These are phyloP conservation scores for Tricholaema leucomelas DNA, from an alignment of 2,113 vertebrate genomes.

Conservation along the genomic window DNA sequence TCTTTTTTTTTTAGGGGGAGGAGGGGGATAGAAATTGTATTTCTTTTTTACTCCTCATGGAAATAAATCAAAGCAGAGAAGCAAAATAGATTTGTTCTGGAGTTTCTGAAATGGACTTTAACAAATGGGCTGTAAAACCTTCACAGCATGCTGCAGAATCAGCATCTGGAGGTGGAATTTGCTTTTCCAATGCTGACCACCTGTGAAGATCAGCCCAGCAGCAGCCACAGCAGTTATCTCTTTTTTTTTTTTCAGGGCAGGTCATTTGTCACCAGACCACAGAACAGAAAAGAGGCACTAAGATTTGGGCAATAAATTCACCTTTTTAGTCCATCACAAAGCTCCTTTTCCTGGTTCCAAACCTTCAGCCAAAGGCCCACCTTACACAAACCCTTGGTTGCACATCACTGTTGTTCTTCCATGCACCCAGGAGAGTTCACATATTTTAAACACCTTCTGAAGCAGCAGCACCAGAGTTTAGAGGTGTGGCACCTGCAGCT, in stretches of 20 bases:
- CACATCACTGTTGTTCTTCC: accelerated
- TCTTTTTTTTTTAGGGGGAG: not conserved
- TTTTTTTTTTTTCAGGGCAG: not conserved
- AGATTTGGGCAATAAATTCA: not conserved
- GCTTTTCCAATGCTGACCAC: not conserved
- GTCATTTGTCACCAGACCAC: not conserved
- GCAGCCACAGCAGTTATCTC: not conserved
- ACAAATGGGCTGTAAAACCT: not conserved
- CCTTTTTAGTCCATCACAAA: not conserved
- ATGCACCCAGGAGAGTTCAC: not conserved
- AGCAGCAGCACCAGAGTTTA: too few relatives aligned
- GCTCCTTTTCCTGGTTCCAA: not conserved
- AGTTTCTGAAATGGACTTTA: not conserved
- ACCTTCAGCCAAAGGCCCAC: accelerated
- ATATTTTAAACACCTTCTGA: not conserved
- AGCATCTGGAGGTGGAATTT: not conserved
- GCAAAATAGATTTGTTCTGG: not conserved
- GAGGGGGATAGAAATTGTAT: not conserved
- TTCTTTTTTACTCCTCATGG: not conserved
- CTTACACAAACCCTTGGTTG: accelerated
- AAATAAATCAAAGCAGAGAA: not conserved
- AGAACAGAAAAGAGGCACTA: not conserved
- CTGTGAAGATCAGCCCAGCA: not conserved
- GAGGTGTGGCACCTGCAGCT: not conserved
- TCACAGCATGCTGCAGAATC: not conserved